phyloP scores from a whole-genome alignment of 2,888 invertebrate species.

The Euproctis similis region DNA sequence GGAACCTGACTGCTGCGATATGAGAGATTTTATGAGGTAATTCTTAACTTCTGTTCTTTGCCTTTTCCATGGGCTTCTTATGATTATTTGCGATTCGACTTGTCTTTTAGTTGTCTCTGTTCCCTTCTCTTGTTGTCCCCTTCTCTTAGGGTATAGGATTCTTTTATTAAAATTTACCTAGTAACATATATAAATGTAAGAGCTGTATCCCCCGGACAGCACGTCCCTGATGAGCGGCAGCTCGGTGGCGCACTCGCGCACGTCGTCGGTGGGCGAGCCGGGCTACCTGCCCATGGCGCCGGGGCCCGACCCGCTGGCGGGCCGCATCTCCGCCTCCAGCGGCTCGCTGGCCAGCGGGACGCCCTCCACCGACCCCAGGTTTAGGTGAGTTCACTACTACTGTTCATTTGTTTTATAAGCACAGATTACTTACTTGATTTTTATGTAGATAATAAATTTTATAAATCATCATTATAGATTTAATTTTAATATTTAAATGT shows the following conservation, averaged over 20 bases:
- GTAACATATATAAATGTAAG: no score
- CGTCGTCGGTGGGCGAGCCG: slow-evolving; percentile 69
- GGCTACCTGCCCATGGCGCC: slow-evolving; percentile 81
- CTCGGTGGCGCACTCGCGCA: slow-evolving; percentile 77
- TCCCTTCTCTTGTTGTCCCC: no score
- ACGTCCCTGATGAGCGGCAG: slow-evolving; percentile 33
- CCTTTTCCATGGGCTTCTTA: no score
- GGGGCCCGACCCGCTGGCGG: slow-evolving; percentile 35
- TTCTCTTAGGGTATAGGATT: no score
- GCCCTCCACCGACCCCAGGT: slow-evolving; percentile 86
- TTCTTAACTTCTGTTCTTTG: no score
- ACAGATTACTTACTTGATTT: no score
- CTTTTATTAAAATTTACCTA: no score
- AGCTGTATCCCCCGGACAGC: slow-evolving; percentile 15
- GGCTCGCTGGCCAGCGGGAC: slow-evolving; percentile 87
- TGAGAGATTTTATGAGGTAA: slow-evolving; percentile 55
- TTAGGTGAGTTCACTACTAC: slow-evolving; percentile 65
- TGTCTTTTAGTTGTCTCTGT: no score
- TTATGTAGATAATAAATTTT: no score
- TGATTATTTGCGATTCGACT: no score
- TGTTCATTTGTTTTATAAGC: no score
- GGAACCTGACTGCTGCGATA: slow-evolving; percentile 61
- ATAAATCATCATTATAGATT: background rate
- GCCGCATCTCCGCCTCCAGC: slow-evolving; percentile 75
- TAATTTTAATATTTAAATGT: no score